Conservation (phyloP, 2,797 vertebrate genomes). For the Cercopithecus neglectus region DNA sequence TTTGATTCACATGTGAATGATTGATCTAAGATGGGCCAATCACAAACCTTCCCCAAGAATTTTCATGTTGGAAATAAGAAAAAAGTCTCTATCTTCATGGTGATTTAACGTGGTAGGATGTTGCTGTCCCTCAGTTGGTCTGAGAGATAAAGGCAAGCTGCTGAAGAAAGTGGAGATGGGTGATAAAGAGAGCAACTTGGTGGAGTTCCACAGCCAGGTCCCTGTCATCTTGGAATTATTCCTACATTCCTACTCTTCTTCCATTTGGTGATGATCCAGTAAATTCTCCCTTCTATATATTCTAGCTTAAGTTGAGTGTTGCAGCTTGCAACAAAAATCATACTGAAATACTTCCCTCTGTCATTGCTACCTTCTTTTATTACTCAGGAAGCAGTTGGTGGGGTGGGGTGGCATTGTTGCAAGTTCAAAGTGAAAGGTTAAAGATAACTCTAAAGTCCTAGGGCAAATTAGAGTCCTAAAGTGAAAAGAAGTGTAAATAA, state of each 20-base stretch:
- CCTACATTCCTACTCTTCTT: background rate
- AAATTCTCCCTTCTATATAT: background rate
- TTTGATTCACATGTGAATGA: background rate
- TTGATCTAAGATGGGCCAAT: background rate
- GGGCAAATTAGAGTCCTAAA: background rate
- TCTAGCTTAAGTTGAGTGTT: background rate
- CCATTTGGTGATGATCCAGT: background rate
- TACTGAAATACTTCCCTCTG: background rate
- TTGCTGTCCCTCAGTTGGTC: background rate
- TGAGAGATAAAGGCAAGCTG: background rate
- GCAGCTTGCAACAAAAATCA: background rate
- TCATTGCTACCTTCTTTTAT: background rate
- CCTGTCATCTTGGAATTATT: too few relatives aligned
- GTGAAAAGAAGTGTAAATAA: background rate
- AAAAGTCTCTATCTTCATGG: background rate
- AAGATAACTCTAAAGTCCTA: background rate
- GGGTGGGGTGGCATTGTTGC: background rate
- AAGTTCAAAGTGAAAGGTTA: background rate
- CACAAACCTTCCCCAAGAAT: background rate
- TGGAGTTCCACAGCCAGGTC: background rate
- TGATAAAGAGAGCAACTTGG: background rate
- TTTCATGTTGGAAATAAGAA: background rate
- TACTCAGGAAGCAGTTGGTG: background rate
- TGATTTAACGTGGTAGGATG: background rate
- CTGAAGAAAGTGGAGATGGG: background rate